Conservation (phyloP, 2,888 invertebrate genomes). For the Iselma pallidipennis region DNA sequence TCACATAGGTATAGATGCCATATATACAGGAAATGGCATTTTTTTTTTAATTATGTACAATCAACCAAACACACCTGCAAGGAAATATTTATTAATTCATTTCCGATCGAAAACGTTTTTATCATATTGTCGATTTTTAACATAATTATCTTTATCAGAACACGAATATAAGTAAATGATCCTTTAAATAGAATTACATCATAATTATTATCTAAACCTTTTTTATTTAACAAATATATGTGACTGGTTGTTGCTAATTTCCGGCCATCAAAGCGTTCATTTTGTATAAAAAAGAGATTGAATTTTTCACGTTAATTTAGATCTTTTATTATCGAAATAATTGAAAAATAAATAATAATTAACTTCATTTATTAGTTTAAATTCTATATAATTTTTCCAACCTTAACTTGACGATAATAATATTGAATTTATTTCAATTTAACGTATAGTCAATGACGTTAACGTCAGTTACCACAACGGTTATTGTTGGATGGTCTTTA, state of each 20-base stretch:
- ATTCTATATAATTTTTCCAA: no score
- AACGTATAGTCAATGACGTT: no score
- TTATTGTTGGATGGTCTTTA: neutral
- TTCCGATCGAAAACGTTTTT: constrained; percentile 17
- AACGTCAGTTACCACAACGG: no score
- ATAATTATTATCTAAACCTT: neutral
- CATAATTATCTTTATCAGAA: no score
- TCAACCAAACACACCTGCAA: constrained; percentile 31
- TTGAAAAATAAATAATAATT: no score
- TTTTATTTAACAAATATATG: neutral
- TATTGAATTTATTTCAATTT: no score
- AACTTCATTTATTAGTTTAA: no score
- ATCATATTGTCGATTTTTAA: neutral
- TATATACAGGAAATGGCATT: constrained; percentile 32
- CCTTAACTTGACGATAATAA: no score
- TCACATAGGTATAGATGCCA: constrained; percentile 20
- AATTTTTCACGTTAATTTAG: no score
- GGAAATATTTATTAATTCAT: constrained; percentile 34
- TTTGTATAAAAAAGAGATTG: no score
- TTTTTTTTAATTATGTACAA: constrained; percentile 13
- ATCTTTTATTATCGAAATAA: no score
- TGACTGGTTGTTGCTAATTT: neutral
- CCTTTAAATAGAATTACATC: neutral
- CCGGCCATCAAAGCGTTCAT: neutral
- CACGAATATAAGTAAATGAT: no score